Evolutionary conservation across 2,113 vertebrate genomes (phyloP).

Genomic region (Misgurnus mizolepis): DNA sequence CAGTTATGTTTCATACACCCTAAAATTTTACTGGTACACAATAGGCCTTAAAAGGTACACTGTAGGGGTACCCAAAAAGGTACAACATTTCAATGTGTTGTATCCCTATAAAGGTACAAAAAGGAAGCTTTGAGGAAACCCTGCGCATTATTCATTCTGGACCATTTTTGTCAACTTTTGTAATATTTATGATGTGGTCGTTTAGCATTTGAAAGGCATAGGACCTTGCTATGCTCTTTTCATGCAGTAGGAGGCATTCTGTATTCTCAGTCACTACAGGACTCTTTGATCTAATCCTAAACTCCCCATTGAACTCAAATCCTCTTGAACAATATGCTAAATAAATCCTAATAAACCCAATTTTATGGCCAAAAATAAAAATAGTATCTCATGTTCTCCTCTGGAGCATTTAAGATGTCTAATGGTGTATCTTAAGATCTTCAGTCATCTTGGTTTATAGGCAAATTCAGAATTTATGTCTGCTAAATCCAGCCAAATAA

Average conservation of each 20-base stretch:
- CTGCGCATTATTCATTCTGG: background rate
- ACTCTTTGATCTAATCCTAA: background rate
- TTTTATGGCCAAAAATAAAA: background rate
- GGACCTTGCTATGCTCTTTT: background rate
- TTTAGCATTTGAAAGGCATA: background rate
- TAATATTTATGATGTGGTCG: background rate
- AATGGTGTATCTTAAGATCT: conserved; percentile 24
- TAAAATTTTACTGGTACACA: too few relatives aligned
- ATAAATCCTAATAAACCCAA: background rate
- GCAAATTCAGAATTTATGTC: conserved; percentile 33
- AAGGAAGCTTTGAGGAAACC: too few relatives aligned
- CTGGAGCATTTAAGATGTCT: conserved; percentile 27
- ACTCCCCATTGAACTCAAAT: background rate
- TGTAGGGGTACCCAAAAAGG: too few relatives aligned
- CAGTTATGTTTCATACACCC: too few relatives aligned
- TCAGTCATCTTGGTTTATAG: conserved; percentile 40
- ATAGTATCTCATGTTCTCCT: background rate
- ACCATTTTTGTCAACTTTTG: background rate
- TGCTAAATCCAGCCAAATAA: conserved; percentile 45
- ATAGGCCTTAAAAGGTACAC: too few relatives aligned
- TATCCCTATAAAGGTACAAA: too few relatives aligned
- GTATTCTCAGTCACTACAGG: background rate
- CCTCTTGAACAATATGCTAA: background rate
- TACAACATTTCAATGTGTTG: too few relatives aligned
- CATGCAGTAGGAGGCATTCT: conserved; percentile 25